Evolutionary conservation across 2,797 vertebrate species (phyloP).

Genomic region (Gallinago solitaria): DNA sequence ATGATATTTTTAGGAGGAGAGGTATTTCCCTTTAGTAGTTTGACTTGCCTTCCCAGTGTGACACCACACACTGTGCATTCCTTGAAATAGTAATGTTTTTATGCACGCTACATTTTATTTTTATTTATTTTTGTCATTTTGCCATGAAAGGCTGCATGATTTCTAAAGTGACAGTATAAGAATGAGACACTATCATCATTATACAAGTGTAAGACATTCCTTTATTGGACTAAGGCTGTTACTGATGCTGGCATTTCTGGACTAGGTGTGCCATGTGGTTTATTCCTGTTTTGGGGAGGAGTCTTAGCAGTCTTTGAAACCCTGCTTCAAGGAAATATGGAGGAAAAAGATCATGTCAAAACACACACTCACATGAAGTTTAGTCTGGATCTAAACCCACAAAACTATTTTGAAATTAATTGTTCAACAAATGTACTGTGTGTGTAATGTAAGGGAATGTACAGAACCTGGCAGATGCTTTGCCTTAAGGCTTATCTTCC

Average conservation of each 20-base stretch:
- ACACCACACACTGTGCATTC: neutral
- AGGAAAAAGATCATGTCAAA: neutral
- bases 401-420: neutral
- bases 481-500: neutral
- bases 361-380: neutral
- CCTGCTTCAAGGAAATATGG: neutral
- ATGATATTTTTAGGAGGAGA: neutral
- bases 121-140: neutral
- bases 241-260: neutral
- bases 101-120: neutral
- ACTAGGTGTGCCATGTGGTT: neutral
- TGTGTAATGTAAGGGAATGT: neutral
- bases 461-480: neutral
- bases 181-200: neutral
- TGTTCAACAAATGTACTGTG: neutral
- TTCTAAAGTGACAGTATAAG: neutral
- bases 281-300: neutral
- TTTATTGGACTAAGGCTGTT: neutral
- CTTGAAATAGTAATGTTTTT: neutral
- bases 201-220: neutral
- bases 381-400: neutral
- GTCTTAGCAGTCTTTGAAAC: neutral
- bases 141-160: neutral
- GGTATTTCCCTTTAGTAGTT: neutral
- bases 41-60: neutral